phyloP scores from a whole-genome alignment of 2,888 invertebrate genomes.

The Phyllotreta striolata region DNA sequence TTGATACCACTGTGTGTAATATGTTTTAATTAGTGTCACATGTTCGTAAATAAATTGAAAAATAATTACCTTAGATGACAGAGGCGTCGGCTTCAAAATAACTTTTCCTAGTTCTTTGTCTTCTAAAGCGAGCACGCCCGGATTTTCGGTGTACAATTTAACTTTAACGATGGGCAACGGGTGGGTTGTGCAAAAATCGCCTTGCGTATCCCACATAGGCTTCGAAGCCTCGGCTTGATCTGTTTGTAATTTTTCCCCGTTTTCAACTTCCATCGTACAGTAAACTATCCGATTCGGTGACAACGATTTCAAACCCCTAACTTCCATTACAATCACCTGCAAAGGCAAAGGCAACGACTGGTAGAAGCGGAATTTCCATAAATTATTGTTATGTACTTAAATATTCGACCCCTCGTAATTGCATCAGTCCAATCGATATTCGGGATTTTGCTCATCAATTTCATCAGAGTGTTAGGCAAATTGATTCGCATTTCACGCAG shows the following conservation, averaged over 20 bases:
- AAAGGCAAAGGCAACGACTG: constrained; percentile 37
- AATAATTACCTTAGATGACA: constrained; percentile 78
- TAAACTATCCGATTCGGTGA: constrained; percentile 98
- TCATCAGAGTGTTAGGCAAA: too few relatives aligned
- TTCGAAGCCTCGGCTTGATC: constrained; percentile 99
- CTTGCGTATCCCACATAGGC: constrained; percentile 99
- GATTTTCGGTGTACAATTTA: constrained; percentile 96
- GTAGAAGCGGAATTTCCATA: constrained; percentile 28
- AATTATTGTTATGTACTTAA: too few relatives aligned
- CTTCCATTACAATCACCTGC: constrained; percentile 98
- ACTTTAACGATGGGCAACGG: constrained; percentile 97
- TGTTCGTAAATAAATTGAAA: background rate
- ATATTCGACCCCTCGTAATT: too few relatives aligned
- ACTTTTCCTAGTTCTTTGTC: constrained; percentile 98
- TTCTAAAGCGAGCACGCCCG: constrained; percentile 96
- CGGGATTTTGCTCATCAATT: too few relatives aligned
- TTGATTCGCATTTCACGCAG: too few relatives aligned
- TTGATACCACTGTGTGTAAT: constrained; percentile 21
- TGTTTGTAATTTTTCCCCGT: constrained; percentile 97
- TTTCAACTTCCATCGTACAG: constrained; percentile 99
- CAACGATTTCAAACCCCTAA: constrained; percentile 95
- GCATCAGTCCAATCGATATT: too few relatives aligned
- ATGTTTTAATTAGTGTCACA: constrained; percentile 15
- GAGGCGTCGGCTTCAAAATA: constrained; percentile 83
- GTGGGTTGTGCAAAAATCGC: constrained; percentile 98